Evolutionary conservation across 2,797 vertebrate species (phyloP), one percentile per base, ranked within the genome.

Genomic region (Sus cebifrons): DNA sequence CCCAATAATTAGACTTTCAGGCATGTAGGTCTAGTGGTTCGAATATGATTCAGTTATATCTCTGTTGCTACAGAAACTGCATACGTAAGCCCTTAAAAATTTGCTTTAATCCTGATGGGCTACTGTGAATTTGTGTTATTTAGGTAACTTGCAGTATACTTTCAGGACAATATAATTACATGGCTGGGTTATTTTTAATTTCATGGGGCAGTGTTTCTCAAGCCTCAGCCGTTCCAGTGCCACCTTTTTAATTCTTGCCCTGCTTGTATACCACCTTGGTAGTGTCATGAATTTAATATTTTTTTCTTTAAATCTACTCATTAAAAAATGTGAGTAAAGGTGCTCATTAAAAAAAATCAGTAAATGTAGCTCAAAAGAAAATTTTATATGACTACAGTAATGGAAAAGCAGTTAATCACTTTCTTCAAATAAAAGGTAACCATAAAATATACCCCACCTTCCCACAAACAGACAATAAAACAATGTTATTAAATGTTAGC

Each of bases 121-220:
- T 77, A 9, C 94, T 73, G 74, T 56, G 89, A 88, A 58, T 56
- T 14, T 84, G 86, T 88, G 74, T 83, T 89, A 86, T 95, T 96
- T 89, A 86, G 93, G 91, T 77, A 91, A 89, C 91, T 96, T 86
- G 62, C 83, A 87, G 62, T 92, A 67, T 64, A 84, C 92, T 89
- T 64, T 67, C n/a, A 89, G 95, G 83, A 95, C 94, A 89, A 78
- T 86, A 86, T 91, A 96, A 97, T 96, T 97, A 97, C 96, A 96
- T 96, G 97, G 93, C 93, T 96, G 96, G 91, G 94, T 94, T 98
- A 96, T 95, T 97, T 98, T 96, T 97, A 98, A 96, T 97, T 97
- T 97, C 96, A 81, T 54, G 75, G 94, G 96, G 71, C 88, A 73
- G 83, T 8, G 2, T 97, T 94, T 74, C 86, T 94, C 86, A 68